Conservation (phyloP, 2,797 vertebrate species). For the Todus mexicanus region DNA sequence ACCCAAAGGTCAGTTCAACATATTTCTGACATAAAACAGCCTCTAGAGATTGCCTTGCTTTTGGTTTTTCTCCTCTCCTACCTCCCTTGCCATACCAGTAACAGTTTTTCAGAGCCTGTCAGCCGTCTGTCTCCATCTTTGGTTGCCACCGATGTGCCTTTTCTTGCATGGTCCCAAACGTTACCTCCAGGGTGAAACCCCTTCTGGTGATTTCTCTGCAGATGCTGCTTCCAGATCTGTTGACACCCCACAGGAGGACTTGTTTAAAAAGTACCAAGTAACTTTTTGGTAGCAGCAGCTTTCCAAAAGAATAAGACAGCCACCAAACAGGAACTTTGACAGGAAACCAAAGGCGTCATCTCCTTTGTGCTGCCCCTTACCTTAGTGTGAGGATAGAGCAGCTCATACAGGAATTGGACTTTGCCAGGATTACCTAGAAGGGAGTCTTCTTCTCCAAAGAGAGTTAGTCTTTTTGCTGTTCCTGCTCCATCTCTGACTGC, state of each 20-base stretch:
- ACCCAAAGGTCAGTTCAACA: accelerated
- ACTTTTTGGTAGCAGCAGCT: neutral
- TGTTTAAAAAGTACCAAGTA: neutral
- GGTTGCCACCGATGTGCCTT: neutral
- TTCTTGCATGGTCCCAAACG: accelerated
- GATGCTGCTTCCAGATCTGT: neutral
- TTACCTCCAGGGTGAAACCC: neutral
- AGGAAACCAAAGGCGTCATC: neutral
- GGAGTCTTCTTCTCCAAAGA: neutral
- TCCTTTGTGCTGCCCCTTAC: neutral
- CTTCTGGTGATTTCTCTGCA: neutral
- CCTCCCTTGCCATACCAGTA: neutral
- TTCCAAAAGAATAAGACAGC: neutral
- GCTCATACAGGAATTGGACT: neutral
- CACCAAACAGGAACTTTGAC: neutral
- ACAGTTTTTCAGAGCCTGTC: neutral
- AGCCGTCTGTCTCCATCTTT: neutral
- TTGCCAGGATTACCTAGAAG: neutral
- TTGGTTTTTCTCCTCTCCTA: neutral
- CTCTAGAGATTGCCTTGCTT: neutral
- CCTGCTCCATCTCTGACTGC: neutral
- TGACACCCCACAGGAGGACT: neutral
- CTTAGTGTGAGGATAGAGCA: neutral
- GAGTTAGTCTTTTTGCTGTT: neutral
- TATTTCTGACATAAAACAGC: neutral